Base-by-base conservation (phyloP, 2,797 vertebrate species). In the Lindbergichthys nudifrons region DNA sequence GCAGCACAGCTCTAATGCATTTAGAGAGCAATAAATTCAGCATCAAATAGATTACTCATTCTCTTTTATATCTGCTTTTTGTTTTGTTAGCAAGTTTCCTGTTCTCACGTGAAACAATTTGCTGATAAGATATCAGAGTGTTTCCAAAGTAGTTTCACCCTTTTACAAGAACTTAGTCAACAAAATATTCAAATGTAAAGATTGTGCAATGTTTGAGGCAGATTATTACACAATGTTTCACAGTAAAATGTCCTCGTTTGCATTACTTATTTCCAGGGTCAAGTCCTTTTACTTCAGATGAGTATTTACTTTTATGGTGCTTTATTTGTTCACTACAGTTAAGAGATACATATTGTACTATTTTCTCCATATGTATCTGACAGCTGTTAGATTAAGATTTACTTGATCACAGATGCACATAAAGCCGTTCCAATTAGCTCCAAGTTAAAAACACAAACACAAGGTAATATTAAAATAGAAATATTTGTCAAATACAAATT, bases 51-150 rank as follows among this genome's bases (percentile, higher is more conserved):
- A 21, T 73, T 50, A 79, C n/a, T 79, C 63, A 57, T 50, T 56
- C 12, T 36, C n/a, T 32, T 36, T 36, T 36, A 36, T 36, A 9
- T 47, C 9, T 57, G 65, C 15, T 51, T 67, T 43, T 60, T 18
- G 5, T 30, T 19, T 18, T 51, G 23, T 32, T n/a, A 50, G 48
- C 30, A 54, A n/a, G 75, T 77, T 79, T 83, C 73, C 21, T 48
- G 63, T 72, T 65, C 9, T 73, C 41, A 9, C 63, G 36, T 70
- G 51, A 67, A 70, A 63, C 11, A 11, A 64, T n/a, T 15, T 21
- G 1, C n/a, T 62, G 36, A 69, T 53, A 36, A 36, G 32, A 36
- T 36, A 36, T 36, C 32, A 7, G 32, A 36, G 32, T 36, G 48
- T 53, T 64, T 56, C 21, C 12, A 16, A 12, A 30, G 23, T 15